phyloP scores from a whole-genome alignment of 2,113 vertebrate species.

The Phylloscopus whistleri region DNA sequence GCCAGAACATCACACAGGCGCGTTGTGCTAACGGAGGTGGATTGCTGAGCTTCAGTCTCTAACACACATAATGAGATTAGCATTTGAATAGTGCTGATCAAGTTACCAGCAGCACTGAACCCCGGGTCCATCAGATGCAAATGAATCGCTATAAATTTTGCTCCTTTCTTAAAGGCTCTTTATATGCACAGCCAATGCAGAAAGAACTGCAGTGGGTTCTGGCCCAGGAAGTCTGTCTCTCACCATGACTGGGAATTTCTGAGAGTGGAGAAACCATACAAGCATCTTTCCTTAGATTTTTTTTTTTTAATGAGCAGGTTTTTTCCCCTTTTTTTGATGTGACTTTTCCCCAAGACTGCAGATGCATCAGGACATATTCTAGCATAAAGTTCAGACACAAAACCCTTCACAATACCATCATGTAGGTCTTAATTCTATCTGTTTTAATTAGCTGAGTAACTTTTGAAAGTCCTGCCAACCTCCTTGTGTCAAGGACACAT shows the following conservation, averaged over 20 bases:
- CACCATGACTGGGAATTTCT: background rate
- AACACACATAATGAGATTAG: slow-evolving; percentile 13
- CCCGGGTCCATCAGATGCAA: slow-evolving; percentile 22
- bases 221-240: background rate
- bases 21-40: background rate
- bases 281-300: background rate
- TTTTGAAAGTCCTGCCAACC: background rate
- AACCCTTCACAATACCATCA: background rate
- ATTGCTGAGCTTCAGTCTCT: background rate
- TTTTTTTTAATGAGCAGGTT: background rate
- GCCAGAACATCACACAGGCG: background rate
- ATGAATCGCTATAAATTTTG: slow-evolving; percentile 48
- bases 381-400: background rate
- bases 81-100: slow-evolving; percentile 50
- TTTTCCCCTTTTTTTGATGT: fast-evolving
- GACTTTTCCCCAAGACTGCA: background rate
- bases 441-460: background rate
- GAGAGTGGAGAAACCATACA: background rate
- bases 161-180: slow-evolving; percentile 11
- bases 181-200: background rate
- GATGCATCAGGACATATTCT: background rate
- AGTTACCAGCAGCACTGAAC: slow-evolving; percentile 14
- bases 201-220: background rate
- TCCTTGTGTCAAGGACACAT: background rate
- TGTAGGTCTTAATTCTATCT: background rate